These are phyloP conservation scores for Actenoides hombroni DNA, from an alignment of 2,113 vertebrate genomes.

Conservation along the genomic window DNA sequence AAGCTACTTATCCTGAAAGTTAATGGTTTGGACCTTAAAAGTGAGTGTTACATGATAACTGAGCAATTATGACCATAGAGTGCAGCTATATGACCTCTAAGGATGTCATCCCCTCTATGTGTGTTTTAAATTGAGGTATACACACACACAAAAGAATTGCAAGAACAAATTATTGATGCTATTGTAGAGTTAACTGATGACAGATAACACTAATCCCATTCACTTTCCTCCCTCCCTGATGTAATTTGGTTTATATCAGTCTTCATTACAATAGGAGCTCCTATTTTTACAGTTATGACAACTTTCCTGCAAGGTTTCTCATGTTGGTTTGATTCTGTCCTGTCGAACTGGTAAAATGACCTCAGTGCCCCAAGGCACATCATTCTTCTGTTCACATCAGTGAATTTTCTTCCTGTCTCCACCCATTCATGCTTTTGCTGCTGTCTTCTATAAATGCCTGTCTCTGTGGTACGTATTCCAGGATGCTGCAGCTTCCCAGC, in stretches of 20 bases:
- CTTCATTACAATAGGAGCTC: background rate
- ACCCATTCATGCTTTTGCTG: background rate
- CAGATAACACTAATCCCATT: background rate
- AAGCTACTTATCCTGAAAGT: background rate
- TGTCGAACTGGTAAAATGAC: background rate
- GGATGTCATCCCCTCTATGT: background rate
- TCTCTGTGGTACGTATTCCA: background rate
- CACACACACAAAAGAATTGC: background rate
- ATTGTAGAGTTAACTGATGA: background rate
- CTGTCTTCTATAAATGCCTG: background rate
- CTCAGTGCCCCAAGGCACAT: background rate
- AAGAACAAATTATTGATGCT: background rate
- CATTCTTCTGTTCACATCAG: background rate
- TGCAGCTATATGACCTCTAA: background rate
- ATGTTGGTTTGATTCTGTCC: background rate
- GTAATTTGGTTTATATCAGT: background rate
- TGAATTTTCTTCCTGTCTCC: conserved; percentile 34
- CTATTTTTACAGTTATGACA: background rate
- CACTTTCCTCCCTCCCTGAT: background rate
- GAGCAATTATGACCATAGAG: background rate
- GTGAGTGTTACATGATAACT: background rate
- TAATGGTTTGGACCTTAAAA: background rate
- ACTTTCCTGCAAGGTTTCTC: conserved; percentile 3
- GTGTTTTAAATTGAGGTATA: background rate
- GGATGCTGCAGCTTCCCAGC: background rate